Percentiles rank a stretch among this genome's conserved stretches.
Evolutionary conservation across 2,888 invertebrate genomes (phyloP).

Genomic region (Apodemia hepburni): DNA sequence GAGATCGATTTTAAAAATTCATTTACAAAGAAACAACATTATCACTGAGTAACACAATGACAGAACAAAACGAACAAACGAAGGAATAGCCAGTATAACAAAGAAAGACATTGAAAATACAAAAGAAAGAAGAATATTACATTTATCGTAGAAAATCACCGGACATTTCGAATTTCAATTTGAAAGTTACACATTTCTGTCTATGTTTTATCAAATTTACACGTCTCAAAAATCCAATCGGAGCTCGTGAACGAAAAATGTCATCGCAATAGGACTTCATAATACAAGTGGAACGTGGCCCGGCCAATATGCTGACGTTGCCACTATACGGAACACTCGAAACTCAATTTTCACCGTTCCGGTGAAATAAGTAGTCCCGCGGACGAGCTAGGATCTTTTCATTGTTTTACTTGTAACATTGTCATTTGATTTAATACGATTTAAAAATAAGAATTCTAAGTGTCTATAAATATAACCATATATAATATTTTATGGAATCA

Average conservation of each 20-base stretch:
- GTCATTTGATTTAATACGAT: constrained; percentile 22
- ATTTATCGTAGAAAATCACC: constrained; percentile 1
- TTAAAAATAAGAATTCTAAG: constrained; percentile 3
- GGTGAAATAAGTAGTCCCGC: constrained; percentile 42
- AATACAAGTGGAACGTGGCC: constrained; percentile 61
- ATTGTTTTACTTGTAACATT: constrained; percentile 29
- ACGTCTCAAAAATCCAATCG: constrained; percentile 75
- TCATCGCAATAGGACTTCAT: constrained; percentile 72
- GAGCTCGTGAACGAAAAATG: constrained; percentile 69
- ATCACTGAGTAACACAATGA: too few species aligned
- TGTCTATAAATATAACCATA: not conserved
- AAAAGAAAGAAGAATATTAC: not conserved
- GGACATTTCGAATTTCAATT: constrained; percentile 19
- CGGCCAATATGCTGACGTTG: constrained; percentile 67
- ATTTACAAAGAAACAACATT: too few species aligned
- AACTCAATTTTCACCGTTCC: constrained; percentile 62
- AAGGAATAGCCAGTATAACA: too few species aligned
- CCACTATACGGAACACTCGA: constrained; percentile 43
- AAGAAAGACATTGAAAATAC: too few species aligned
- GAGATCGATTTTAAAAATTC: too few species aligned
- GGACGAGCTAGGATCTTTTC: constrained; percentile 25
- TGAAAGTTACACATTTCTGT: constrained; percentile 28
- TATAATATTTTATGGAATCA: too few species aligned
- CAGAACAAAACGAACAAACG: too few species aligned
- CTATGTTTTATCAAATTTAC: constrained; percentile 68